Percentiles rank a stretch among this genome's conserved stretches.
Conservation (phyloP, 2,113 vertebrate genomes). For the Romanogobio albipinnatus region DNA sequence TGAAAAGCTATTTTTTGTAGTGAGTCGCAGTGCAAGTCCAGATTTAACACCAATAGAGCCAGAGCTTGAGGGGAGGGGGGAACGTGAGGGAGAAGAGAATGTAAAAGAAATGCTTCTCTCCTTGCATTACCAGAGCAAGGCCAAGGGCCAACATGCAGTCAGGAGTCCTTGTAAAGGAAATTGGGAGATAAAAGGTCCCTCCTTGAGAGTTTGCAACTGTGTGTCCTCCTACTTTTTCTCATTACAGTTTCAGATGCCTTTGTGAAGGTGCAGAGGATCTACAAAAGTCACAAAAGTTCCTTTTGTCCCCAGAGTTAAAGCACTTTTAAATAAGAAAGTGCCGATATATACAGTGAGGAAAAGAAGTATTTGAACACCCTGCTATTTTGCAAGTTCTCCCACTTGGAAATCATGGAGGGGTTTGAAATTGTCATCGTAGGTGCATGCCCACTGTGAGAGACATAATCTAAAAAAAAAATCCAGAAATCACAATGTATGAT, state of each 20-base stretch:
- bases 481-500: too few relatives aligned
- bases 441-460: too few relatives aligned
- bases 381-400: too few relatives aligned
- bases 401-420: too few relatives aligned
- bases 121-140: slow-evolving; percentile 39
- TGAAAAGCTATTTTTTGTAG: not conserved
- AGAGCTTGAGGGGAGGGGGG: not conserved
- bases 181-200: slow-evolving; percentile 35
- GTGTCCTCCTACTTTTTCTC: slow-evolving; percentile 45
- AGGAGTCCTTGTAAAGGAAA: slow-evolving; percentile 45
- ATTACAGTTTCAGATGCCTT: slow-evolving; percentile 43
- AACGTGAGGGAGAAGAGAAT: not conserved
- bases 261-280: slow-evolving; percentile 48
- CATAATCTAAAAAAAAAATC: too few relatives aligned
- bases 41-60: not conserved
- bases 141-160: slow-evolving; percentile 28
- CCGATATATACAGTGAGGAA: too few relatives aligned
- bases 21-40: not conserved
- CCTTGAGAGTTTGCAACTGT: slow-evolving; percentile 33
- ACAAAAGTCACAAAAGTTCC: slow-evolving; percentile 53
- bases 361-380: too few relatives aligned
- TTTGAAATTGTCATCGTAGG: too few relatives aligned
- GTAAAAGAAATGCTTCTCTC: slow-evolving; percentile 16
- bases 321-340: slow-evolving; percentile 30
- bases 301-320: slow-evolving; percentile 36